Evolutionary conservation across 1,140 invertebrate species (phyloP), one percentile per base, ranked within the genome.

Genomic region (Hyposmocoma kahamanoa): DNA sequence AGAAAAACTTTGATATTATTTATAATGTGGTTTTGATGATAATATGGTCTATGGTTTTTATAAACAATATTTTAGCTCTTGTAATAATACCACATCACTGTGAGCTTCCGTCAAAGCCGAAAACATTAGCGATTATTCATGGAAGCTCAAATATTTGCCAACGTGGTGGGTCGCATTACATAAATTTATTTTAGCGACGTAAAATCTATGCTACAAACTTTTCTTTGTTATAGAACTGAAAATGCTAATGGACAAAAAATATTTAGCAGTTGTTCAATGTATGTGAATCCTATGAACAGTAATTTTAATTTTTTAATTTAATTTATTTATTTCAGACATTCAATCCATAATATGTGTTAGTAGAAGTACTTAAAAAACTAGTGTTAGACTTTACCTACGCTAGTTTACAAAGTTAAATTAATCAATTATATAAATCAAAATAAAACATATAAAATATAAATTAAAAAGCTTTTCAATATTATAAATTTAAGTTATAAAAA

Each of bases 81-180:
- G 62, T 62, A 8, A 48, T 74, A 34, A 59, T 61, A 44, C 70
- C 72, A n/a, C 59, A 79, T 50, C 60, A 41, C 2, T 82, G 78
- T 56, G 53, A 69, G 49, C 34, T 67, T 15, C 70, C 74, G 53
- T 66, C 8, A 74, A 59, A 47, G 53, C 59, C 1, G 22, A 53
- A 38, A 72, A 74, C 52, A 36, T 70, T 2, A 74, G 56, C 56
- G 66, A 69, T 45, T 15, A 53, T 41, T 42, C 20, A n/a, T 78
- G 72, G 73, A 79, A 74, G 51, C 42, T 55, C 15, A 67, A 60
- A 49, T 57, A 71, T 52, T 66, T 79, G 42, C 75, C 75, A 15
- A 60, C 19, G 78, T 82, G 68, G 69, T n/a, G n/a, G n/a, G n/a
- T n/a, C n/a, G n/a, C n/a, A n/a, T 11, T 17, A 20, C 15, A 22